Base-by-base conservation (phyloP, 30 jellyfish, hydroid and myxozoan species). In the Cassiopea xamachana region DNA sequence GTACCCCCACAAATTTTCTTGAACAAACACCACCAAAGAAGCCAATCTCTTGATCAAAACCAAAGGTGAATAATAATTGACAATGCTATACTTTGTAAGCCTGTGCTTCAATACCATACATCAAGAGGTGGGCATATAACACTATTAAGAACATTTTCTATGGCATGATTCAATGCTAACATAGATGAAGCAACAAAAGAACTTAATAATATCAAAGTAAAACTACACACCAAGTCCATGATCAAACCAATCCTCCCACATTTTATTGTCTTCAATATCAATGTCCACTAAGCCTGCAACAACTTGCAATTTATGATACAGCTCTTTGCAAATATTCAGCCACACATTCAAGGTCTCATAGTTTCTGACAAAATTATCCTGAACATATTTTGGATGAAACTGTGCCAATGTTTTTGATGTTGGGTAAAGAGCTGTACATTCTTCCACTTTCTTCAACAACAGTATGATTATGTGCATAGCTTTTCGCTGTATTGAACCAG, bases 211-310 rank as follows among this genome's bases (percentile, higher is more conserved):
- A 55, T 6, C 64, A 3, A 55, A 10, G 64, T 10, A 3, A 3
- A 3, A 6, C 7, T 55, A n/a, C 91, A 2, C 16, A 89, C 97
- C 97, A 48, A 93, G 92, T 5, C 98, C 98, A 79, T 84, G 95
- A 48, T 83, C 97, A 80, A 86, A 79, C 98, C 98, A 93, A 75
- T 93, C 98, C 45, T 84, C 87, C 97, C 97, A 93, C 14, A 86
- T 90, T 39, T 90, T 16, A 48, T 50, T 74, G 55, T 93, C 97
- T 9, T 82, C 93, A 19, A 73, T 84, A 48, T 93, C 92, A 59
- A 93, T 84, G 70, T 85, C 94, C 61, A 93, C 82, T 92, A 84
- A 71, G 60, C 85, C 72, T 17, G 98, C 97, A 48, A 93, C 73
- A 67, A 93, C 89, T 79, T 93, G 87, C 77, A 93, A 61, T 73